phyloP scores from a whole-genome alignment of 2,888 invertebrate species.

The Acanthopleura granulata region DNA sequence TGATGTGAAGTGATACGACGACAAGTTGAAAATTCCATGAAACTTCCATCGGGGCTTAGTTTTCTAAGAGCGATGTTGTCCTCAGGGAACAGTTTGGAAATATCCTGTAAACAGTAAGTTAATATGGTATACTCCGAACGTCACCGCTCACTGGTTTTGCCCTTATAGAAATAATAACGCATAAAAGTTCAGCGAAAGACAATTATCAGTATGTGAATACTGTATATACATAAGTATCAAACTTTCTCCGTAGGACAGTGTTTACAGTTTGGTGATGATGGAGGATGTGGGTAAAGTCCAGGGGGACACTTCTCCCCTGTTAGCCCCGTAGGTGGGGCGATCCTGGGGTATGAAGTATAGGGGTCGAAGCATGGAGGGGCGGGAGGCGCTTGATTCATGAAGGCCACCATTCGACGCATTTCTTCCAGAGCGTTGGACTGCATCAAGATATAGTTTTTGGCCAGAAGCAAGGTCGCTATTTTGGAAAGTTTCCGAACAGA shows the following conservation, averaged over 20 bases:
- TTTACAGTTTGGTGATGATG: constrained; percentile 1
- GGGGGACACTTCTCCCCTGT: constrained; percentile 1
- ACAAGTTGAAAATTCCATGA: too few relatives aligned
- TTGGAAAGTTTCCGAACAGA: constrained; percentile 69
- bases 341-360: constrained; percentile 38
- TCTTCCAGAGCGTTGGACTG: constrained; percentile 68
- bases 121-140: too few relatives aligned
- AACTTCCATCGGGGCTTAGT: too few relatives aligned
- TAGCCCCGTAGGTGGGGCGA: neutral
- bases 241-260: constrained; percentile 5
- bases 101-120: too few relatives aligned
- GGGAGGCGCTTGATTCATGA: constrained; percentile 63
- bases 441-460: constrained; percentile 69
- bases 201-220: too few relatives aligned
- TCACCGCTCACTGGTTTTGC: too few relatives aligned
- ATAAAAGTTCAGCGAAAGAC: too few relatives aligned
- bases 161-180: too few relatives aligned
- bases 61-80: too few relatives aligned
- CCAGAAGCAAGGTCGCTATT: constrained; percentile 67
- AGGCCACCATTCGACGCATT: constrained; percentile 64
- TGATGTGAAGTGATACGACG: too few relatives aligned
- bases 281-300: neutral
- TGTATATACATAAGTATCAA: neutral
- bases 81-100: too few relatives aligned
- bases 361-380: constrained; percentile 41